A percentile compares a stretch with the other conserved stretches of the same genome.
Conservation (phyloP, 2,113 vertebrate species). For the Neolamprologus variostigma region DNA sequence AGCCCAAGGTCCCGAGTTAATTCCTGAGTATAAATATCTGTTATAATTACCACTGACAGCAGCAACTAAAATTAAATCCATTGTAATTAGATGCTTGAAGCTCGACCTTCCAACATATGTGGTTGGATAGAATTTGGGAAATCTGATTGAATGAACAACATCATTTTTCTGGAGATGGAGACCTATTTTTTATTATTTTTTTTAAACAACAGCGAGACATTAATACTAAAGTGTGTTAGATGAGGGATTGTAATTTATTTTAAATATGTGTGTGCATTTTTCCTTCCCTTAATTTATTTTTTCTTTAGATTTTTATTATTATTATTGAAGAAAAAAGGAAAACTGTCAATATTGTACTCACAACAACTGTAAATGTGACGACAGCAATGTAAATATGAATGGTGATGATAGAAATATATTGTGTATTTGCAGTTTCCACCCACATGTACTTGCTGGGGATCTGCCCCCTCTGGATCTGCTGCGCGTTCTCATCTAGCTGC, state of each 20-base stretch:
- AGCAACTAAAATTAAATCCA: not conserved
- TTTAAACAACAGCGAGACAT: not conserved
- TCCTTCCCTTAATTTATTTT: not conserved
- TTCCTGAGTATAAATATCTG: not conserved
- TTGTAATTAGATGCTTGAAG: not conserved
- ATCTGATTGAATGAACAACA: not conserved
- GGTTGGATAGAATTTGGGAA: not conserved
- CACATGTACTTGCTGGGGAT: conserved; percentile 99
- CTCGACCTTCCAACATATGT: not conserved
- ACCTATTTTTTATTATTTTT: not conserved
- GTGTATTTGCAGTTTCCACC: conserved; percentile 45
- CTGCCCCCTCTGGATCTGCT: conserved; percentile 92
- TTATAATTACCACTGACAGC: not conserved
- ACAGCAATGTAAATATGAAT: not conserved
- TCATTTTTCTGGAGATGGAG: not conserved
- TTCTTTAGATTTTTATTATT: not conserved
- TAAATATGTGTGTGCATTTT: not conserved
- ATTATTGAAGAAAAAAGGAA: not conserved
- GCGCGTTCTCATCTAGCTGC: conserved; percentile 96
- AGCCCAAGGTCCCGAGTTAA: not conserved
- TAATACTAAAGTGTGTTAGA: not conserved
- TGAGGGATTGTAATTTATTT: not conserved
- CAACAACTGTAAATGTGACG: not conserved
- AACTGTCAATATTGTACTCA: not conserved
- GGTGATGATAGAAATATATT: not conserved